A percentile compares a stretch with the other conserved stretches of the same genome.
Conservation (phyloP, 2,888 invertebrate genomes). For the Eupeodes latifasciatus region DNA sequence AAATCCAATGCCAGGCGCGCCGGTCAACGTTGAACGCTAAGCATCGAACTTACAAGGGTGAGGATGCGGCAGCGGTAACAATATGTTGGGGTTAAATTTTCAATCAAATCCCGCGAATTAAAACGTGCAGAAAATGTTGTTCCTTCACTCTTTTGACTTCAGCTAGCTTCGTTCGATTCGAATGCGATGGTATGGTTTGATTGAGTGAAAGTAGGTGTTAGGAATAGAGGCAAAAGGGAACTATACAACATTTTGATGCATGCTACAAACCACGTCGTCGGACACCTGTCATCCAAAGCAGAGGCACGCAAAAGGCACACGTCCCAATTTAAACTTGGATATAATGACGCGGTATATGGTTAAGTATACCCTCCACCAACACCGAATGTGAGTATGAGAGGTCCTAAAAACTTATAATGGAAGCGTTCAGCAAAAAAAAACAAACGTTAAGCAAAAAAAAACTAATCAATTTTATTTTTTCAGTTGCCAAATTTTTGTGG, state of each 20-base stretch:
- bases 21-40: not conserved
- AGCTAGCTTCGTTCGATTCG: not conserved
- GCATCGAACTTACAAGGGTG: not conserved
- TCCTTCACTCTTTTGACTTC: slow-evolving; percentile 20
- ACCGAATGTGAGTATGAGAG: not conserved
- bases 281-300: slow-evolving; percentile 61
- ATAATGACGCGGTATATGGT: slow-evolving; percentile 37
- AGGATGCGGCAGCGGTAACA: not conserved
- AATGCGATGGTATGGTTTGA: not conserved
- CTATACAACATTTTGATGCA: slow-evolving; percentile 16
- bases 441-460: slow-evolving; percentile 4
- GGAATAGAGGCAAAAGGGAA: slow-evolving; percentile 5
- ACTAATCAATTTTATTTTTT: slow-evolving; percentile 68
- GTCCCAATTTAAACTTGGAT: slow-evolving; percentile 51
- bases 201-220: slow-evolving; percentile 26
- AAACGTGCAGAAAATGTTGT: slow-evolving; percentile 33
- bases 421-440: not conserved
- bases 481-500: slow-evolving; percentile 71
- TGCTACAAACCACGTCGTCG: slow-evolving; percentile 32
- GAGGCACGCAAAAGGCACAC: slow-evolving; percentile 53
- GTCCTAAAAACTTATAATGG: slow-evolving; percentile 35
- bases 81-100: slow-evolving; percentile 69
- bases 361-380: not conserved
- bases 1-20: not conserved
- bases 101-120: slow-evolving; percentile 68